Conservation (phyloP, 2,797 vertebrate genomes). For the Gymnocypris eckloni region DNA sequence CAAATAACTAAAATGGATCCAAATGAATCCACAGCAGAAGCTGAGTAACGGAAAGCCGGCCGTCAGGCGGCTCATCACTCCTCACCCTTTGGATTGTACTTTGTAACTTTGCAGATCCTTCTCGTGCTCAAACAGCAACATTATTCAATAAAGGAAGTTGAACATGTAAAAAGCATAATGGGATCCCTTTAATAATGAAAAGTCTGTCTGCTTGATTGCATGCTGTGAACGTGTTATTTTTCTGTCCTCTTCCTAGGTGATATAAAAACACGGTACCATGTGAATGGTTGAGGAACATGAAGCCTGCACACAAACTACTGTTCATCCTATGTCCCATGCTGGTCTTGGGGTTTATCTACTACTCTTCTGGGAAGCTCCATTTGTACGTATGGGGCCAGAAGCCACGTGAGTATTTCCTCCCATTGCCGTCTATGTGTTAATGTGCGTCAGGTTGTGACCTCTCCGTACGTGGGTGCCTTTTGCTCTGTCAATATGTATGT, state of each 20-base stretch:
- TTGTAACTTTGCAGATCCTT: not conserved
- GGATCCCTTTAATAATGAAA: not conserved
- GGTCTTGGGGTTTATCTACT: constrained; percentile 96
- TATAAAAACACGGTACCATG: constrained; percentile 85
- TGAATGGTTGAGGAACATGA: constrained; percentile 94
- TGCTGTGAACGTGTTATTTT: constrained; percentile 14
- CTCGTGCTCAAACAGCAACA: not conserved
- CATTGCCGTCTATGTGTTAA: not conserved
- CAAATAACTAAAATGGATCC: not conserved
- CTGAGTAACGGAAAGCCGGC: not conserved
- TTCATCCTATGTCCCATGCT: constrained; percentile 93
- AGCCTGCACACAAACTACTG: constrained; percentile 92
- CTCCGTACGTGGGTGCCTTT: constrained; percentile 13
- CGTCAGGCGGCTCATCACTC: not conserved
- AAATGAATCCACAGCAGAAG: not conserved
- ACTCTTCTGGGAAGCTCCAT: constrained; percentile 93
- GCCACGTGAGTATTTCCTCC: constrained; percentile 86
- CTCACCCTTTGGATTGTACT: not conserved
- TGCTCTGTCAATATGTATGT: constrained; percentile 54
- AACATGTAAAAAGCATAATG: not conserved
- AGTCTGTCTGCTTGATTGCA: constrained; percentile 13
- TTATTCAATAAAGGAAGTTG: not conserved
- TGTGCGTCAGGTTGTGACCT: constrained; percentile 32
- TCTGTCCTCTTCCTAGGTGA: constrained; percentile 74
- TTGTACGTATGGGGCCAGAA: constrained; percentile 90